Evolutionary conservation across 2,888 invertebrate genomes (phyloP).

Genomic region (Drosophila neotestacea): DNA sequence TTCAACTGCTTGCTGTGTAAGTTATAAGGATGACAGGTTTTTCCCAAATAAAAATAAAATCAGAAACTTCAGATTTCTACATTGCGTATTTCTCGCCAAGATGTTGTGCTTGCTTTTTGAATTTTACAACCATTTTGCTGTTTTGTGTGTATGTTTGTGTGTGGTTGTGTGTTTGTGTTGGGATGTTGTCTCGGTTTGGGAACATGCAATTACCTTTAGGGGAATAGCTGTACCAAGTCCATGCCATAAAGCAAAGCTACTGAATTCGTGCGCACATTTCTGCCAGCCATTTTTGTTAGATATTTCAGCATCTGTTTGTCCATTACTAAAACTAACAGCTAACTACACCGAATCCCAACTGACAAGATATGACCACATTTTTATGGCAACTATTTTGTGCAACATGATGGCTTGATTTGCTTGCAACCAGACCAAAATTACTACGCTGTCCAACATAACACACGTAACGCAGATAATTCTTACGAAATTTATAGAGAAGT

Average conservation of each 20-base stretch:
- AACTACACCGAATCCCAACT: constrained; percentile 35
- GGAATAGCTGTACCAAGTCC: constrained; percentile 21
- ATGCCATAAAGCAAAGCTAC: constrained; percentile 29
- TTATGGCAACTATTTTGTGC: constrained; percentile 41
- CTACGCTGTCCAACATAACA: constrained; percentile 5
- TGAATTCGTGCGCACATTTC: constrained; percentile 48
- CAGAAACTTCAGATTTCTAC: constrained; percentile 34
- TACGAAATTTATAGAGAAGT: constrained; percentile 1
- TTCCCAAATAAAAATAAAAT: constrained; percentile 25
- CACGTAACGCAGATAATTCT: constrained; percentile 18
- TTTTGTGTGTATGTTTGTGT: constrained; percentile 14
- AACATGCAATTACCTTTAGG: constrained; percentile 66
- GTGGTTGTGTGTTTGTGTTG: neutral
- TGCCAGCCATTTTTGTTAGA: constrained; percentile 50
- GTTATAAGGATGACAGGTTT: constrained; percentile 73
- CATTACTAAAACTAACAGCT: constrained; percentile 13
- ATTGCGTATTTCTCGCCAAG: constrained; percentile 29
- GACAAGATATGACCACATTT: constrained; percentile 54
- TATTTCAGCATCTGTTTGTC: constrained; percentile 47
- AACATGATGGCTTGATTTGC: constrained; percentile 53
- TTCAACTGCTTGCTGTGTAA: constrained; percentile 47
- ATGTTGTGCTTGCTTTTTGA: constrained; percentile 17
- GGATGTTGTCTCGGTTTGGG: constrained; percentile 33
- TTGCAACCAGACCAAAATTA: constrained; percentile 13
- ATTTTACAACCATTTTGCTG: constrained; percentile 50